Percentiles rank a stretch among this genome's conserved stretches.
Conservation (phyloP, 2,113 vertebrate species). For the Myiozetetes cayanensis region DNA sequence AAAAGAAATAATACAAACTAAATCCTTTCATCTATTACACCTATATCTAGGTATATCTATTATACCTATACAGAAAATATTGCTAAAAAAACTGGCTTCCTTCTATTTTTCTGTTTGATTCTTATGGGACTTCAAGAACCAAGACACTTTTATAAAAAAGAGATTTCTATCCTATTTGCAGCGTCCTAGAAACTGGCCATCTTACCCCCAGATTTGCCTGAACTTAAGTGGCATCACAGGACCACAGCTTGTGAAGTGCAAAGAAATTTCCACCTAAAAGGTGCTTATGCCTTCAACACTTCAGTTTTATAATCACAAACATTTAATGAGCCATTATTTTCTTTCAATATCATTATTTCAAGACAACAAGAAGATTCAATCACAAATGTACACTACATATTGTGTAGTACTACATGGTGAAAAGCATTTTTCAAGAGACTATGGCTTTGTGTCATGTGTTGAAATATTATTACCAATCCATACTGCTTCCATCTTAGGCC, state of each 20-base stretch:
- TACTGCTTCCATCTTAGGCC: not conserved
- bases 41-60: not conserved
- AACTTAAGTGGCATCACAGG: not conserved
- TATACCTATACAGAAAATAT: not conserved
- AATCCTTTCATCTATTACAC: conserved; percentile 22
- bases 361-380: not conserved
- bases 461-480: not conserved
- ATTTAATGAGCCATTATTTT: not conserved
- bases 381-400: not conserved
- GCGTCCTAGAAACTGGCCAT: not conserved
- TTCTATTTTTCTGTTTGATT: not conserved
- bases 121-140: not conserved
- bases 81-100: not conserved
- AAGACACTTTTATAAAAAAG: not conserved
- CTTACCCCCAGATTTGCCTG: not conserved
- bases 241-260: not conserved
- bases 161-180: not conserved
- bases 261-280: not conserved
- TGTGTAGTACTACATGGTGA: not conserved
- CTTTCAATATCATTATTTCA: not conserved
- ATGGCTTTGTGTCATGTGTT: not conserved
- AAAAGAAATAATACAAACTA: conserved; percentile 64
- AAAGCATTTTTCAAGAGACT: not conserved
- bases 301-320: not conserved
- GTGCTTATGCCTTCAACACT: not conserved